These are phyloP conservation scores for Calypte anna DNA, from an alignment of 2,113 vertebrate genomes.

Conservation along the genomic window DNA sequence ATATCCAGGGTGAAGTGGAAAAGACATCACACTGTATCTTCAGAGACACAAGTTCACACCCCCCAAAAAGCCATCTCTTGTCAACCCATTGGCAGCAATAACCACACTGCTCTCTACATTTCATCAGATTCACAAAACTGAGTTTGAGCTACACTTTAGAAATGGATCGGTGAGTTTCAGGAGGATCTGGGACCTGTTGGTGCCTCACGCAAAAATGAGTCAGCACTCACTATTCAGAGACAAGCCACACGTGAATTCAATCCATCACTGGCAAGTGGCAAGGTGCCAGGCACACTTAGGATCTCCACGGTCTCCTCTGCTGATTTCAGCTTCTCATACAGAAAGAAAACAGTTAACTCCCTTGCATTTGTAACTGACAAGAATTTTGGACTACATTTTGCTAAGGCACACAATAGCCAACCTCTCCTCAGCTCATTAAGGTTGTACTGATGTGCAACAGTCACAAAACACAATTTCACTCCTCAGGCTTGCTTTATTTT, in stretches of 20 bases:
- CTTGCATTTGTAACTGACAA: conserved; percentile 24
- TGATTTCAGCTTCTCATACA: not conserved
- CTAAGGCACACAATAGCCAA: conserved; percentile 42
- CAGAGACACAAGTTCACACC: not conserved
- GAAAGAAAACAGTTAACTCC: conserved; percentile 63
- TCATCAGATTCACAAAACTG: not conserved
- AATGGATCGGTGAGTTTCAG: not conserved
- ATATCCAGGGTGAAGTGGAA: not conserved
- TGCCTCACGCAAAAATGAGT: not conserved
- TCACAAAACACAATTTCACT: conserved; percentile 35
- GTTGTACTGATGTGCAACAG: conserved; percentile 55
- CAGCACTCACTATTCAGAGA: not conserved
- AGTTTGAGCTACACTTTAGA: not conserved
- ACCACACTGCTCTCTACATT: not conserved
- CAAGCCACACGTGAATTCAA: not conserved
- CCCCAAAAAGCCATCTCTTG: not conserved
- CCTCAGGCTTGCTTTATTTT: conserved; percentile 66
- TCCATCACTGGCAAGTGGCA: rapidly evolving
- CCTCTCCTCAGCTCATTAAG: conserved; percentile 66
- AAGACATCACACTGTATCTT: not conserved
- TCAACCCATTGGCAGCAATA: rapidly evolving
- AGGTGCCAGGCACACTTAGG: not conserved
- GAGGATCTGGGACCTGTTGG: not conserved
- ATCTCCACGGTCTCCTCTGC: not conserved
- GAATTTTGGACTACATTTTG: conserved; percentile 31